A percentile compares a stretch with the other conserved stretches of the same genome.
Evolutionary conservation across 2,113 vertebrate species (phyloP).

Genomic region (Camelus dromedarius): DNA sequence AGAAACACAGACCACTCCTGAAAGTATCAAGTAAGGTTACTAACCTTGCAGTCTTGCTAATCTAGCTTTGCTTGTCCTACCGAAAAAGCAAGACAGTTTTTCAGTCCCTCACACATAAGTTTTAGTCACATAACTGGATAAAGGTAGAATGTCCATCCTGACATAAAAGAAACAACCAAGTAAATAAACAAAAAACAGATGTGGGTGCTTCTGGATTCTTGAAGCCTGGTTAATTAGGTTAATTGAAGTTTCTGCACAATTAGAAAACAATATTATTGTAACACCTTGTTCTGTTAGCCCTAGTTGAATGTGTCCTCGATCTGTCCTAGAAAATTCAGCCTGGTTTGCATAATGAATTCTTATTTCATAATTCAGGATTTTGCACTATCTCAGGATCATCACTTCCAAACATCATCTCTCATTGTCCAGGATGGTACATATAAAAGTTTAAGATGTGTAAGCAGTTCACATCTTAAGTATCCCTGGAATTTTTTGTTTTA

Average conservation of each 20-base stretch:
- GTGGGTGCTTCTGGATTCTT: neutral
- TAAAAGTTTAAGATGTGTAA: neutral
- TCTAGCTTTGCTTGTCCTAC: neutral
- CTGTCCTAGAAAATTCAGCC: constrained; percentile 13
- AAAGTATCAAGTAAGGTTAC: neutral
- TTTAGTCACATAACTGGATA: constrained; percentile 24
- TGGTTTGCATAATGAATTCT: constrained; percentile 34
- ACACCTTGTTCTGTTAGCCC: constrained; percentile 10
- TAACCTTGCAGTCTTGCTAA: neutral
- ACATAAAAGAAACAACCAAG: constrained; percentile 22
- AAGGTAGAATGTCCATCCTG: constrained; percentile 28
- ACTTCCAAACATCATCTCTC: neutral
- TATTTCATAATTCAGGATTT: constrained; percentile 36
- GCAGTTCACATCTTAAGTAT: neutral
- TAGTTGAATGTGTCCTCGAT: neutral
- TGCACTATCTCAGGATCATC: neutral
- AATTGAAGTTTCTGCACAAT: constrained; percentile 10
- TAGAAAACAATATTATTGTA: constrained; percentile 40
- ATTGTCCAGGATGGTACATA: neutral
- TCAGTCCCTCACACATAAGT: neutral
- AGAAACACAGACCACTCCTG: neutral
- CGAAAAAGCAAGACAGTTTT: neutral
- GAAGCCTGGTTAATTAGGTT: neutral
- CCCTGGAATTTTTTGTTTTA: neutral
- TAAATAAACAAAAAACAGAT: neutral